These are phyloP conservation scores for Tachystola acroxantha DNA, from an alignment of 2,888 invertebrate species.

Conservation along the genomic window DNA sequence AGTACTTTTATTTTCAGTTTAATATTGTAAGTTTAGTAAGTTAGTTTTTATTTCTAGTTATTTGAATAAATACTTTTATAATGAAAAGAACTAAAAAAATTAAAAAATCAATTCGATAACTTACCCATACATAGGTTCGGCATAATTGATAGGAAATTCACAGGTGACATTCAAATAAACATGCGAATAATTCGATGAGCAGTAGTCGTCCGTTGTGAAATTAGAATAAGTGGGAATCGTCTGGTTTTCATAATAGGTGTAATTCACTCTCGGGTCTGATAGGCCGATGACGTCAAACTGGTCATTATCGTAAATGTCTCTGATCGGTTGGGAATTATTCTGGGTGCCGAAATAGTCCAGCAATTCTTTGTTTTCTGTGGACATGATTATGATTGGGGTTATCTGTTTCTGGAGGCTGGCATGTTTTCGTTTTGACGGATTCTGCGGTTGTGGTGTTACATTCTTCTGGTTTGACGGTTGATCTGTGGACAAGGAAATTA, in stretches of 20 bases:
- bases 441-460: slow-evolving; percentile 13
- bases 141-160: slow-evolving; percentile 81
- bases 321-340: slow-evolving; percentile 24
- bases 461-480: slow-evolving; percentile 15
- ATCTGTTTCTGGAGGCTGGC: slow-evolving; percentile 32
- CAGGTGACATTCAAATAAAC: slow-evolving; percentile 81
- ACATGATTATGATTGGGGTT: slow-evolving; percentile 46
- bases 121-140: slow-evolving; percentile 84
- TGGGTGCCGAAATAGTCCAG: slow-evolving; percentile 37
- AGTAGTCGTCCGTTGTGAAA: slow-evolving; percentile 58
- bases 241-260: slow-evolving; percentile 41
- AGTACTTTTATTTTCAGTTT: too few species aligned
- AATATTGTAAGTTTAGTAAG: too few species aligned
- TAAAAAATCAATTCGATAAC: slow-evolving; percentile 19
- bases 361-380: slow-evolving; percentile 47
- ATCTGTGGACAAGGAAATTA: slow-evolving; percentile 32
- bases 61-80: too few species aligned
- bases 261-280: slow-evolving; percentile 27
- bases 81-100: too few species aligned
- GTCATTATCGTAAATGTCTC: slow-evolving; percentile 17
- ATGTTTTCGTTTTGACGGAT: slow-evolving; percentile 22
- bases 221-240: slow-evolving; percentile 47
- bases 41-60: too few species aligned
- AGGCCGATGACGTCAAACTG: slow-evolving; percentile 14
- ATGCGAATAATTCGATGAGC: slow-evolving; percentile 59